phyloP scores from a whole-genome alignment of 2,797 vertebrate genomes.

The Psittacula echo region DNA sequence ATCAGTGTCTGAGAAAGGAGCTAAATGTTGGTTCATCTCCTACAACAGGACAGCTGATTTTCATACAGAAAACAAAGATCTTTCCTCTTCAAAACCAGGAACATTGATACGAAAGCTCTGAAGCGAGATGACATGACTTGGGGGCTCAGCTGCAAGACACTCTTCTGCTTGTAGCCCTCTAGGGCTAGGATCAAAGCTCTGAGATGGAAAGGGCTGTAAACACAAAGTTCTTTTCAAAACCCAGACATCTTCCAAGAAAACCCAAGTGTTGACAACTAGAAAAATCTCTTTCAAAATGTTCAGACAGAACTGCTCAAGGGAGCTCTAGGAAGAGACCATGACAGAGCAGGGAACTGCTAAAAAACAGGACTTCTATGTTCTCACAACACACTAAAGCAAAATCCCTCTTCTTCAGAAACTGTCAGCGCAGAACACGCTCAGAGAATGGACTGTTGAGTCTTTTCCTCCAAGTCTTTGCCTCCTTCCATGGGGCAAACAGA shows the following conservation, averaged over 20 bases:
- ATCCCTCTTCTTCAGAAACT: background rate
- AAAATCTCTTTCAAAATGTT: conserved; percentile 29
- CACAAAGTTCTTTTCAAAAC: conserved; percentile 17
- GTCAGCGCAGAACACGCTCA: background rate
- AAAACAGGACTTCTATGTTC: background rate
- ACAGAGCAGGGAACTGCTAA: background rate
- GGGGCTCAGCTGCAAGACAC: background rate
- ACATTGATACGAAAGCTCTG: background rate
- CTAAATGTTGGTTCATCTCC: background rate
- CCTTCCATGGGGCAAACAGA: background rate
- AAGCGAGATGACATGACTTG: background rate
- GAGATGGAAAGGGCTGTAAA: conserved; percentile 28
- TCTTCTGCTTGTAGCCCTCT: conserved; percentile 12
- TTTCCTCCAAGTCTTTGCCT: background rate
- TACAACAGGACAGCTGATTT: background rate
- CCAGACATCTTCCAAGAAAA: background rate
- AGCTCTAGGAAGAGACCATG: background rate
- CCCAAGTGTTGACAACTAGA: conserved; percentile 12
- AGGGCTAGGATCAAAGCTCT: conserved; percentile 35
- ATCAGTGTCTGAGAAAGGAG: background rate
- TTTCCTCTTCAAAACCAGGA: background rate
- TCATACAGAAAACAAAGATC: background rate
- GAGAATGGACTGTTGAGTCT: background rate
- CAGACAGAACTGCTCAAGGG: conserved; percentile 15
- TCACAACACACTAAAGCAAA: background rate